These are phyloP conservation scores for Tiaroga cobitis DNA, from an alignment of 2,797 vertebrate genomes.

Conservation along the genomic window DNA sequence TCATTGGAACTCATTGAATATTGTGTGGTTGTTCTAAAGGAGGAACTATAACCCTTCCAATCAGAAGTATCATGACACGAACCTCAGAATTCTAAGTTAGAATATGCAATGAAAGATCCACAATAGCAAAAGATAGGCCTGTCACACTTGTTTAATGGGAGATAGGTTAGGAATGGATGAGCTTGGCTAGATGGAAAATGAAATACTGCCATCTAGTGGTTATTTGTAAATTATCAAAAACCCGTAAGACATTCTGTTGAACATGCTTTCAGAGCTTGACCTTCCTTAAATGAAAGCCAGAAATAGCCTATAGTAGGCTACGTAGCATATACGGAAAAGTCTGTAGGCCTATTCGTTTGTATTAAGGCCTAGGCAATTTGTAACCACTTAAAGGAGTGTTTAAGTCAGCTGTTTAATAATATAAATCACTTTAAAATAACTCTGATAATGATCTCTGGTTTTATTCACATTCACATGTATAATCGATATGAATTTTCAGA, in stretches of 20 bases:
- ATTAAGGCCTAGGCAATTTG: neutral
- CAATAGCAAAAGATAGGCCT: neutral
- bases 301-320: neutral
- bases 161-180: neutral
- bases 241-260: neutral
- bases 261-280: neutral
- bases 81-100: neutral
- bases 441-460: neutral
- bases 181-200: neutral
- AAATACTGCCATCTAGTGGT: slow-evolving; percentile 32
- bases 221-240: neutral
- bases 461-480: neutral
- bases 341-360: neutral
- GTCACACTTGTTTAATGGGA: neutral
- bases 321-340: neutral
- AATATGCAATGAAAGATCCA: neutral
- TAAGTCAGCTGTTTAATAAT: neutral
- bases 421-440: neutral
- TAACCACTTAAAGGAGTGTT: neutral
- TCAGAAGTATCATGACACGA: neutral
- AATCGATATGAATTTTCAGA: neutral
- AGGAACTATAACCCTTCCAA: neutral
- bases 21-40: neutral
- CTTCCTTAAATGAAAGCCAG: neutral
- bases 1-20: neutral